Base-by-base conservation (phyloP, 2,888 invertebrate genomes). In the Selenia dentaria region DNA sequence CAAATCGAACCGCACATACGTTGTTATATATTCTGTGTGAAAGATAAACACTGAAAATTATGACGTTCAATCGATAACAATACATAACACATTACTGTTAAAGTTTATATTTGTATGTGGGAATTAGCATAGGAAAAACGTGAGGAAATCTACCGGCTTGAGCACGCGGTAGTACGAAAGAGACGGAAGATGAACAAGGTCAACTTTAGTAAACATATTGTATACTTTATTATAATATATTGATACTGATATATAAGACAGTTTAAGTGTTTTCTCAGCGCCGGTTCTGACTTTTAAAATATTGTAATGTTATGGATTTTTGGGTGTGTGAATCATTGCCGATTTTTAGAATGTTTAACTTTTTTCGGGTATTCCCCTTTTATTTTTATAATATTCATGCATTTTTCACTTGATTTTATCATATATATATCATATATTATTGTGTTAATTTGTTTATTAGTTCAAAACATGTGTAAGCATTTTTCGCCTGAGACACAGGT, bases 21-120 rank as follows among this genome's bases (percentile, higher is more conserved):
- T 53, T 73, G 24, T 70, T 71, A 42, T 44, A 35, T 14, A 51
- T 49, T 48, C 45, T 2, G 39, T 10, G 32, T 27, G 48, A 59
- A 75, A 82, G 75, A 81, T 84, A 85, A 86, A 86, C 82, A 83
- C 75, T 79, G 79, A 79, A 79, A 74, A 63, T 57, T 26, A 45
- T 54, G 43, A 42, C 40, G 32, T 16, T 42, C 57, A 54, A 56
- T 64, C 56, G 48, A 76, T 67, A 70, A 58, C 70, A 54, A 59
- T 3, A 54, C 67, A 59, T 59, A 77, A 69, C 53, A 0, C 3
- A 4, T 27, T 47, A 25, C 2, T 0, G 0, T 40, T 79, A 79
- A 62, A 66, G 74, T 67, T 40, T 54, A 60, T 49, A 64, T 64
- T 75, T 41, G 51, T 54, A 46, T 64, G 48, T 6, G 5, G 26